Evolutionary conservation across 2,797 vertebrate genomes (phyloP).

Genomic region (Syngnathus acus): DNA sequence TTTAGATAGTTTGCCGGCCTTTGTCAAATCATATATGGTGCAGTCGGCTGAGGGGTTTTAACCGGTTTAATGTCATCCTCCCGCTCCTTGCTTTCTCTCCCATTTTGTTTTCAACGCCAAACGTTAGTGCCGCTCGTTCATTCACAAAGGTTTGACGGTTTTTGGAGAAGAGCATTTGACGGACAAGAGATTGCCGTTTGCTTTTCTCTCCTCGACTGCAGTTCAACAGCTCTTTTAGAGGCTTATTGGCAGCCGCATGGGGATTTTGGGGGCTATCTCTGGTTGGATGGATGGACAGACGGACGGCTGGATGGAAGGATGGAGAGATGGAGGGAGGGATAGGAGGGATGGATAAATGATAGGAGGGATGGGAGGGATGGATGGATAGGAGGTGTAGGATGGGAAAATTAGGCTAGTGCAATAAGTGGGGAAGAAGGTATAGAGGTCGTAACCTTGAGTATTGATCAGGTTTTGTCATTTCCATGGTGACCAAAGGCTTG

Average conservation of each 20-base stretch:
- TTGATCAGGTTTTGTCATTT: slow-evolving; percentile 97
- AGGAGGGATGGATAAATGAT: not conserved
- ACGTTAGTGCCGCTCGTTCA: not conserved
- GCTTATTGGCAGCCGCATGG: no score
- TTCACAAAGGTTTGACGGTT: not conserved
- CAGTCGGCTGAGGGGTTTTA: slow-evolving; percentile 68
- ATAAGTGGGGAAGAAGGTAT: slow-evolving; percentile 41
- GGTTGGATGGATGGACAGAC: no score
- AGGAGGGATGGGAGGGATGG: slow-evolving; percentile 7
- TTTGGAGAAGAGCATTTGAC: no score
- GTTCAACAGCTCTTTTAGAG: no score
- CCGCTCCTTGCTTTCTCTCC: not conserved
- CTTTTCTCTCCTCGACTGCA: no score
- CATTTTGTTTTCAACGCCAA: not conserved
- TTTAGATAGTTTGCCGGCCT: slow-evolving; percentile 75
- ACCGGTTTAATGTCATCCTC: slow-evolving; percentile 65
- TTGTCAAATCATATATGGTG: slow-evolving; percentile 66
- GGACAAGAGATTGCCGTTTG: no score
- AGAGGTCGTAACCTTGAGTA: slow-evolving; percentile 89
- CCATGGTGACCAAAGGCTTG: slow-evolving; percentile 85
- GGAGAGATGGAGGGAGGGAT: no score
- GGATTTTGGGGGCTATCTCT: no score
- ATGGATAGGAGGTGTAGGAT: slow-evolving; percentile 12
- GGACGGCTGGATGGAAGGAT: not conserved
- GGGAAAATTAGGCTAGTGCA: slow-evolving; percentile 63